These are phyloP conservation scores for Microctonus hyperodae DNA, from an alignment of 2,888 invertebrate genomes.

Conservation along the genomic window DNA sequence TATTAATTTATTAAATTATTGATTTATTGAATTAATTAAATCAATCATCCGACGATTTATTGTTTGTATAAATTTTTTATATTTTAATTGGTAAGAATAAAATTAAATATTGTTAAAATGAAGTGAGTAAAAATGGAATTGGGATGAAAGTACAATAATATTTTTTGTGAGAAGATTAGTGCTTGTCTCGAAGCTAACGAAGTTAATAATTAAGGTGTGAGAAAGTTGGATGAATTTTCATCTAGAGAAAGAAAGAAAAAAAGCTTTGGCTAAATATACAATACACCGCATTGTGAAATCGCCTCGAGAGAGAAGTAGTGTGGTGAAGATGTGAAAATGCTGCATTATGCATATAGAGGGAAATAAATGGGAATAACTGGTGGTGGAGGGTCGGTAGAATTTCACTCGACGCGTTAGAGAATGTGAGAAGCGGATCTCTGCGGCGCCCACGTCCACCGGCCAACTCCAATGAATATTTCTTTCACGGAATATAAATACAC, in stretches of 20 bases:
- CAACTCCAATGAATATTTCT: constrained; percentile 18
- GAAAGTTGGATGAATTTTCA: constrained; percentile 5
- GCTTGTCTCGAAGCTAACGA: neutral
- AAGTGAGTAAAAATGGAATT: neutral
- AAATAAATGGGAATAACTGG: constrained; percentile 51
- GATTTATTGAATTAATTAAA: neutral
- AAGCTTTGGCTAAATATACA: constrained; percentile 5
- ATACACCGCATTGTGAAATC: neutral
- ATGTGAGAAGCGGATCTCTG: constrained; percentile 4
- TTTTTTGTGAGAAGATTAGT: neutral
- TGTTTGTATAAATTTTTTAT: too few species aligned
- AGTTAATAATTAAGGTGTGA: constrained; percentile 4
- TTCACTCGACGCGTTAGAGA: constrained; percentile 17
- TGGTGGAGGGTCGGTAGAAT: constrained; percentile 24
- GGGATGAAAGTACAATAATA: neutral
- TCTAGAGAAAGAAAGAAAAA: constrained; percentile 12
- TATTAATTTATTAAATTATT: too few species aligned
- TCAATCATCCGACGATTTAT: neutral
- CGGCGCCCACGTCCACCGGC: constrained; percentile 3
- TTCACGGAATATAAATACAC: constrained; percentile 36
- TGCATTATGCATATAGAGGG: constrained; percentile 48
- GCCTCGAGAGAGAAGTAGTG: neutral
- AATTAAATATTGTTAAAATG: too few species aligned
- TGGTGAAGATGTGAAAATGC: constrained; percentile 32
- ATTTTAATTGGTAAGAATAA: too few species aligned